Percentiles rank a stretch among this genome's conserved stretches.
These are phyloP conservation scores for Sminthurinus signatus DNA, from an alignment of 1,140 invertebrate genomes.

Conservation along the genomic window DNA sequence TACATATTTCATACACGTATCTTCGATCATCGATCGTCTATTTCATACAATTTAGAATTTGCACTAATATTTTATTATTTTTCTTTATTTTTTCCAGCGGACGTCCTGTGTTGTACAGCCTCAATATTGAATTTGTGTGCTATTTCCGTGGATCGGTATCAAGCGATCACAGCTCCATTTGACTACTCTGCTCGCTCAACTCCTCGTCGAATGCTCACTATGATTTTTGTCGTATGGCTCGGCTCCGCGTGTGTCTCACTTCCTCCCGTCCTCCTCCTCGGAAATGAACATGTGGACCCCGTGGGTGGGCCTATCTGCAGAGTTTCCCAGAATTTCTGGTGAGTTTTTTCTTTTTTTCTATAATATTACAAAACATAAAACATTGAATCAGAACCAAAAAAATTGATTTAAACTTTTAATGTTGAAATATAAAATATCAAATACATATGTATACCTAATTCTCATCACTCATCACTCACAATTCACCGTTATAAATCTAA, in stretches of 20 bases:
- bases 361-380: too few relatives aligned
- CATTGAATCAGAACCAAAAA: too few relatives aligned
- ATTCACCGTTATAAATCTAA: too few relatives aligned
- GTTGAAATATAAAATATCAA: too few relatives aligned
- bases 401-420: too few relatives aligned
- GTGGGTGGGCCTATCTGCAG: constrained; percentile 60
- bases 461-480: too few relatives aligned
- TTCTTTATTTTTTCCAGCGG: constrained; percentile 47
- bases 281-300: constrained; percentile 66
- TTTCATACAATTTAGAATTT: too few relatives aligned
- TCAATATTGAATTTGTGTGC: constrained; percentile 89
- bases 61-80: too few relatives aligned
- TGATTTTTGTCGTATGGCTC: constrained; percentile 80
- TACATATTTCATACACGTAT: too few relatives aligned
- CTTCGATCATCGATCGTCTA: too few relatives aligned
- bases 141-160: constrained; percentile 85
- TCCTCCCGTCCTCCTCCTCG: constrained; percentile 77
- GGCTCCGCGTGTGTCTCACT: constrained; percentile 81
- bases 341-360: constrained; percentile 1
- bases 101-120: constrained; percentile 84
- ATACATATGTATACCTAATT: too few relatives aligned
- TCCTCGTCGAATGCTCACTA: constrained; percentile 71
- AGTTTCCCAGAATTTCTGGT: constrained; percentile 75
- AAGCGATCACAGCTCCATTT: constrained; percentile 83
- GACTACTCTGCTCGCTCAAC: constrained; percentile 84